phyloP scores from a whole-genome alignment of 2,113 vertebrate genomes.

The Eurystomus gularis region DNA sequence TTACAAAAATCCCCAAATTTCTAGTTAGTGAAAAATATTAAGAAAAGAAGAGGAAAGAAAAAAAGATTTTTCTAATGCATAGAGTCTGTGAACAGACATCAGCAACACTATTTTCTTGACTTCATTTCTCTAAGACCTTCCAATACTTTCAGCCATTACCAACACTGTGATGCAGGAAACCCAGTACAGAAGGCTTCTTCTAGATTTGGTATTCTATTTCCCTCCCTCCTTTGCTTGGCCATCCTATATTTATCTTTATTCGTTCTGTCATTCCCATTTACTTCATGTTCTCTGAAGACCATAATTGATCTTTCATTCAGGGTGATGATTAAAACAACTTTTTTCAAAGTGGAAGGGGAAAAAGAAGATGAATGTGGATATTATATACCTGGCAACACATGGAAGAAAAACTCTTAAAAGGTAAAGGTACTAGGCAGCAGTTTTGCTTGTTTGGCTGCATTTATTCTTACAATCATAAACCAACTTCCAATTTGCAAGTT shows the following conservation, averaged over 20 bases:
- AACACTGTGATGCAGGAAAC: not conserved
- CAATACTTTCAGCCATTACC: not conserved
- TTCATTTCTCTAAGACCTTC: not conserved
- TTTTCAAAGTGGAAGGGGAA: not conserved
- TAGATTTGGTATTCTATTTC: not conserved
- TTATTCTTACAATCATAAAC: not conserved
- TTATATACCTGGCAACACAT: not conserved
- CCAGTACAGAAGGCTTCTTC: not conserved
- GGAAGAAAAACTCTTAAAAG: not conserved
- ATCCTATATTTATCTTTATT: not conserved
- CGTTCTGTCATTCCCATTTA: not conserved
- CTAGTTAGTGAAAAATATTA: not conserved
- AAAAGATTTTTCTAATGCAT: not conserved
- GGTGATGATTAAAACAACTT: not conserved
- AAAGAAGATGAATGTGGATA: not conserved
- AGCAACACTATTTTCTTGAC: not conserved
- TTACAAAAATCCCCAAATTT: not conserved
- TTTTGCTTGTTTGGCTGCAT: constrained; percentile 29
- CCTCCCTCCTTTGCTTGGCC: not conserved
- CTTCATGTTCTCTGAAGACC: not conserved
- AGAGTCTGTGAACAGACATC: not conserved
- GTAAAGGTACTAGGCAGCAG: not conserved
- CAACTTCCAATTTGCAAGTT: constrained; percentile 48
- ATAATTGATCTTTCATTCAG: not conserved
- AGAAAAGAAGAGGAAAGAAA: not conserved